A percentile compares a stretch with the other conserved stretches of the same genome.
Conservation (phyloP, 2,113 vertebrate genomes). For the Hassar affinis region DNA sequence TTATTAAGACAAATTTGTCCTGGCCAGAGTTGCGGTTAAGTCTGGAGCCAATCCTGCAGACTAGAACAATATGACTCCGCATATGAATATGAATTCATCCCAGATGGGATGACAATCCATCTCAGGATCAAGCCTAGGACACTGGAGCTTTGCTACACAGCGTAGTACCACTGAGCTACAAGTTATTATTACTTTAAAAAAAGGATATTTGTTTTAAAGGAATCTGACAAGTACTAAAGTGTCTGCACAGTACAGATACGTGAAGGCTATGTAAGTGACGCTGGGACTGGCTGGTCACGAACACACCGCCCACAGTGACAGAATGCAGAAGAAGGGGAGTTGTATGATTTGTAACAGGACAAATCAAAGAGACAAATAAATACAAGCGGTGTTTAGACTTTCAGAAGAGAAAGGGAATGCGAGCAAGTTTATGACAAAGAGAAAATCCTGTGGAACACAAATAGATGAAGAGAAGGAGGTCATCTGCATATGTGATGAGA, state of each 20-base stretch:
- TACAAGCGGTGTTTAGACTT: slow-evolving; percentile 23
- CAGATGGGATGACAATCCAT: no score
- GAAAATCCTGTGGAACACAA: slow-evolving; percentile 16
- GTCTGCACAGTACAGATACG: neutral
- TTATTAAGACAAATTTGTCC: neutral
- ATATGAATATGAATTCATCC: neutral
- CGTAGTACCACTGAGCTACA: neutral
- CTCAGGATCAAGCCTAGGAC: no score
- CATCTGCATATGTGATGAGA: slow-evolving; percentile 40
- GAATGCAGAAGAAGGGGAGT: slow-evolving; percentile 47
- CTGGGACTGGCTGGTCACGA: slow-evolving; percentile 22
- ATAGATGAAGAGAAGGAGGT: slow-evolving; percentile 44
- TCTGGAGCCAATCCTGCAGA: neutral
- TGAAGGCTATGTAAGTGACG: neutral
- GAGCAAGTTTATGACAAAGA: neutral
- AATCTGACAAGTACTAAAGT: neutral
- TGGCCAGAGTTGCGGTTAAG: neutral
- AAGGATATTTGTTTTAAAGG: neutral
- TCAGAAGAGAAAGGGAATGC: slow-evolving; percentile 24
- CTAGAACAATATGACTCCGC: neutral
- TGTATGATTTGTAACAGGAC: slow-evolving; percentile 20
- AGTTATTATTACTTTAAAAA: neutral
- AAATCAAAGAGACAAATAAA: slow-evolving; percentile 39
- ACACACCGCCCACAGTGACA: slow-evolving; percentile 28
- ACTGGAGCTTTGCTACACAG: neutral